Conservation (phyloP, 2,797 vertebrate species). For the Notolepis coatsorum region DNA sequence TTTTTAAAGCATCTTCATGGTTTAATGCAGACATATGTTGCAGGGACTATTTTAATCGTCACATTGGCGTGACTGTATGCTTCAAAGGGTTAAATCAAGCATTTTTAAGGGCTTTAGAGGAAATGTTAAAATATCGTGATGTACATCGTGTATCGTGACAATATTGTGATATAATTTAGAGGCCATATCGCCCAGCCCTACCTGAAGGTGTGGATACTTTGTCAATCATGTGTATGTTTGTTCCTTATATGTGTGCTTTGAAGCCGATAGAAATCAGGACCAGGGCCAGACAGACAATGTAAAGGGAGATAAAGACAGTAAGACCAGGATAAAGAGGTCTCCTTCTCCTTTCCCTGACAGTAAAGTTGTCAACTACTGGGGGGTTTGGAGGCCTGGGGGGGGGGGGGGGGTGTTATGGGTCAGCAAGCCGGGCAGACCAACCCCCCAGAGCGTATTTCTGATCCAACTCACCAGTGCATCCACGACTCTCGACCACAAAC, state of each 20-base stretch:
- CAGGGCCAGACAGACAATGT: constrained; percentile 15
- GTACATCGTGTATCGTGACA: no score
- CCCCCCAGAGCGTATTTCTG: constrained; percentile 64
- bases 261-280: constrained; percentile 8
- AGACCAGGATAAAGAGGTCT: constrained; percentile 71
- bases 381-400: constrained; percentile 67
- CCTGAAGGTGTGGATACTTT: no score
- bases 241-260: constrained; percentile 26
- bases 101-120: no score
- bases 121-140: no score
- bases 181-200: no score
- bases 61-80: no score
- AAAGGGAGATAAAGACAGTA: constrained; percentile 58
- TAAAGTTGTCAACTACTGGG: constrained; percentile 72
- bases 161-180: no score
- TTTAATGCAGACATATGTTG: no score
- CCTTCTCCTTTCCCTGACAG: constrained; percentile 66
- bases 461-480: constrained; percentile 67
- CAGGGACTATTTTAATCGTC: no score
- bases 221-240: no score
- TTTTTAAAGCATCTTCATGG: no score
- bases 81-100: no score
- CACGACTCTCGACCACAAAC: constrained; percentile 76
- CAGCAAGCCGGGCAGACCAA: constrained; percentile 74
- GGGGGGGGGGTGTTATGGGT: constrained; percentile 76